Evolutionary conservation across 2,888 invertebrate genomes (phyloP), one percentile per base, ranked within the genome.

Genomic region (Dryobota labecula): DNA sequence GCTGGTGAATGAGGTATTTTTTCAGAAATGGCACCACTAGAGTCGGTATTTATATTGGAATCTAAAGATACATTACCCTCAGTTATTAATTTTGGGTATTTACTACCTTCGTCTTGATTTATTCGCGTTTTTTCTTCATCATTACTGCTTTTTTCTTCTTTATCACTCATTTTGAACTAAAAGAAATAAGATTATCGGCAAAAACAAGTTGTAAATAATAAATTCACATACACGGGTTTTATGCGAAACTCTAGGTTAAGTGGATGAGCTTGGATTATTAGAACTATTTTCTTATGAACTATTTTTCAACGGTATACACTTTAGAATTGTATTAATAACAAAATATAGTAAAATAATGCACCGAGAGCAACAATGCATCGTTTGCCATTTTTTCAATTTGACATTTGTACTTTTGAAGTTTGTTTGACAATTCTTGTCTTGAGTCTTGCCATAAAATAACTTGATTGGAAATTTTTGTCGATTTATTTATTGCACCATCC

Each of bases 121-220:
- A 27, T 20, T n/a, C 6, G 15, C 2, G 43, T 30, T 0, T 54
- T 64, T 11, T 72, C 70, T 4, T 76, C 73, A 11, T 76, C 70
- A 47, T 30, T 70, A 41, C 36, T 72, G 13, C 20, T 64, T 24
- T 62, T 45, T 24, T 76, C 76, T 38, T 66, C 73, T 2, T 6
- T 41, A 58, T 62, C 70, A 80, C 83, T 76, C 85, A 84, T 84
- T 63, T 15, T 80, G 18, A 61, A 66, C 2, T 15, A 30, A 45
- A 43, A 27, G 0, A 33, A 57, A 43, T 24, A 24, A 53, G 53
- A 41, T n/a, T 41, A 66, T 27, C 30, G 30, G 15, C 41, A 27
- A 56, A 53, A 66, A 66, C 45, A 43, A 64, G 7, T 56, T 18
- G 4, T 20, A 15, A 41, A 24, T 47, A 62, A 20, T 63, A 62